Evolutionary conservation across 30 jellyfish, hydroid and myxozoan species (phyloP).

Genomic region (Mastigias papua): DNA sequence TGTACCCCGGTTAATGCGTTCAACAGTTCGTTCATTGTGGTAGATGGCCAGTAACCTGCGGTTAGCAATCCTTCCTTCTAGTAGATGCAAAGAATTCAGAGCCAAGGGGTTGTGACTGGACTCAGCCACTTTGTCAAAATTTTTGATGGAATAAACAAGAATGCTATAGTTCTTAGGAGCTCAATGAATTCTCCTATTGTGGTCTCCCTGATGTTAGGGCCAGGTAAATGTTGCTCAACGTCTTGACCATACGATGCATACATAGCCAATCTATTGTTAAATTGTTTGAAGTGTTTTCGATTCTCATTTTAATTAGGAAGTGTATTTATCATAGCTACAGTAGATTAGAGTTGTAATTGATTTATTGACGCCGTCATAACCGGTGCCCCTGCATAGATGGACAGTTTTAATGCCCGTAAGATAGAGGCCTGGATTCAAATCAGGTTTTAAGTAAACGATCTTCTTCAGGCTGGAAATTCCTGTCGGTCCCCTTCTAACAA

Average conservation of each 20-base stretch:
- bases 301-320: conserved; percentile 16
- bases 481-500: background rate
- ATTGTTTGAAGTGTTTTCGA: background rate
- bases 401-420: conserved; percentile 43
- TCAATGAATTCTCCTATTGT: background rate
- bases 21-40: too few species aligned
- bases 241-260: background rate
- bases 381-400: conserved; percentile 29
- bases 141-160: too few species aligned
- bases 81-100: too few species aligned
- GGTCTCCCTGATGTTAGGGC: background rate
- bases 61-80: too few species aligned
- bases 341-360: conserved; percentile 61
- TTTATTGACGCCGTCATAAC: conserved; percentile 11
- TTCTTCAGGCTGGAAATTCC: background rate
- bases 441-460: conserved; percentile 13
- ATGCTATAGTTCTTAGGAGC: background rate
- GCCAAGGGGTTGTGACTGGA: too few species aligned
- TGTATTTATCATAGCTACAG: conserved; percentile 48
- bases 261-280: background rate
- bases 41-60: too few species aligned
- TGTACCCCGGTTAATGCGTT: too few species aligned
- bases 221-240: background rate
- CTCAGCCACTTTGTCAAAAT: too few species aligned
- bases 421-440: conserved; percentile 23